These are phyloP conservation scores for Prunella fulvescens DNA, from an alignment of 2,113 vertebrate genomes.

Conservation along the genomic window DNA sequence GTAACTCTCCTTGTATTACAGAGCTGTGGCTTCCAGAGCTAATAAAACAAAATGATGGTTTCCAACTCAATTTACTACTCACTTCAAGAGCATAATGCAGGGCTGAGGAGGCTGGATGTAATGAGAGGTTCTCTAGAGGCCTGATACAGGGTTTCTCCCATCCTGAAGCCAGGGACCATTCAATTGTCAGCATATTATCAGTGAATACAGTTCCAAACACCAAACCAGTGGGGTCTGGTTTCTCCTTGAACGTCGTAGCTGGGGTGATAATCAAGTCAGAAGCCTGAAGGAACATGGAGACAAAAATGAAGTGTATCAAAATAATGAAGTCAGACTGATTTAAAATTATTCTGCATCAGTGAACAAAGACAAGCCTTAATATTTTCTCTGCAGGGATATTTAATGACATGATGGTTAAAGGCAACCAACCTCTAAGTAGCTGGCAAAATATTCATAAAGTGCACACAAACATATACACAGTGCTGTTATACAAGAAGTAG, in stretches of 20 bases:
- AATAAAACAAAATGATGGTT: background rate
- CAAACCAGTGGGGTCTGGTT: constrained; percentile 74
- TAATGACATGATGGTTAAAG: background rate
- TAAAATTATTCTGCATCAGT: background rate
- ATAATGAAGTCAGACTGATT: background rate
- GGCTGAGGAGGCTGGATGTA: constrained; percentile 81
- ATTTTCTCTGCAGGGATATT: background rate
- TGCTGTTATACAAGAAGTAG: background rate
- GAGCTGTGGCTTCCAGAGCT: background rate
- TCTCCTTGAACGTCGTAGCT: constrained; percentile 68
- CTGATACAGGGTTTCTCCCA: constrained; percentile 85
- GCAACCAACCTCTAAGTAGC: background rate
- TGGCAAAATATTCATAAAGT: background rate
- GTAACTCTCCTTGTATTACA: background rate
- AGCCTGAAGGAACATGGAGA: constrained; percentile 64
- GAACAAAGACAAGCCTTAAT: background rate
- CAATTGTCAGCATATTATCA: constrained; percentile 88
- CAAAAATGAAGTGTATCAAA: background rate
- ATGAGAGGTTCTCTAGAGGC: constrained; percentile 80
- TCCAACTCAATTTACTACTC: constrained; percentile 29
- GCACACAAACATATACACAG: background rate
- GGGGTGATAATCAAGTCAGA: constrained; percentile 76
- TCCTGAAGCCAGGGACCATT: constrained; percentile 80
- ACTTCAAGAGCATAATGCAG: constrained; percentile 85
- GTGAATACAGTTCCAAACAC: constrained; percentile 86